Percentiles rank a stretch among this genome's conserved stretches.
Conservation (phyloP, 2,113 vertebrate genomes). For the Solea senegalensis region DNA sequence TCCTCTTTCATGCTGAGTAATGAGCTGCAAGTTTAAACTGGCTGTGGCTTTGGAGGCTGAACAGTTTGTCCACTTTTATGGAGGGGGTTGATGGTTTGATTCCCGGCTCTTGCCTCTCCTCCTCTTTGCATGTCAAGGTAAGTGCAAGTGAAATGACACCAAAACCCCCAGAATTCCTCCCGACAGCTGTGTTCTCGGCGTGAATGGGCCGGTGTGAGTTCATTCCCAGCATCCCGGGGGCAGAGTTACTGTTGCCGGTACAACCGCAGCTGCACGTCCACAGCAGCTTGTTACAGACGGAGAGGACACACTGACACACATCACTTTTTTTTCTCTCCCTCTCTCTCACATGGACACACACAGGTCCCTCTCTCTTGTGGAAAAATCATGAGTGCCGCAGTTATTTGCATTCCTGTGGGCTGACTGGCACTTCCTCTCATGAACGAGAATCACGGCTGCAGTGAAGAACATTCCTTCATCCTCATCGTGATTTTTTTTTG, state of each 20-base stretch:
- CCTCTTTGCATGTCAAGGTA: too few species aligned
- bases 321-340: background rate
- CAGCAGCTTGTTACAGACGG: background rate
- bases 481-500: background rate
- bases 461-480: conserved; percentile 7
- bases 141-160: too few species aligned
- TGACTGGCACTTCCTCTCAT: conserved; percentile 28
- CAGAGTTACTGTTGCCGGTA: background rate
- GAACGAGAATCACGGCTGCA: conserved; percentile 12
- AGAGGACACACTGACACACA: background rate
- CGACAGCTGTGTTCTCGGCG: too few species aligned
- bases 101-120: too few species aligned
- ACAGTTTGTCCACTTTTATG: too few species aligned
- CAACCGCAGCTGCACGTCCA: background rate
- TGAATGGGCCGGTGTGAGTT: background rate
- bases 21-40: background rate
- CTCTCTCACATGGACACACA: background rate
- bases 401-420: conserved; percentile 30
- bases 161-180: too few species aligned
- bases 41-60: too few species aligned
- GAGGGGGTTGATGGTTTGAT: too few species aligned
- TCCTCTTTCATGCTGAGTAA: background rate
- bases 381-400: conserved; percentile 12
- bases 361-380: conserved; percentile 10
- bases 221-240: background rate